These are phyloP conservation scores for Tinea pellionella DNA, from an alignment of 2,888 invertebrate species.

Conservation along the genomic window DNA sequence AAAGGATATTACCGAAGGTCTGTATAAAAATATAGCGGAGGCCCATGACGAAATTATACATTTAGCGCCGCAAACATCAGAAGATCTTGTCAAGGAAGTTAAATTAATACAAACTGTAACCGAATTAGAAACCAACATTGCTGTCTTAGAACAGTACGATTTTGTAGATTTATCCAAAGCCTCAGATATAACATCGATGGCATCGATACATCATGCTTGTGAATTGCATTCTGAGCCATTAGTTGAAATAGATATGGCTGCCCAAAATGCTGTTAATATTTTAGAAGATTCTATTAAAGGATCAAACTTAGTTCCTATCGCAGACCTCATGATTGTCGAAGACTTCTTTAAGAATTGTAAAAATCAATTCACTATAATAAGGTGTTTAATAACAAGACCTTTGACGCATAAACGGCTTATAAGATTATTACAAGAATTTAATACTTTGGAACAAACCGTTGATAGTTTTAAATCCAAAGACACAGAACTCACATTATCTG, in stretches of 20 bases:
- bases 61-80: conserved; percentile 30
- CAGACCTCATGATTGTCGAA: conserved; percentile 39
- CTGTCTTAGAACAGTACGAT: conserved; percentile 45
- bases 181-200: conserved; percentile 35
- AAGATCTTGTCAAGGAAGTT: conserved; percentile 35
- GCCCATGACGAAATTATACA: conserved; percentile 46
- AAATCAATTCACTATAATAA: conserved; percentile 41
- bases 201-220: conserved; percentile 31
- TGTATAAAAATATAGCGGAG: conserved; percentile 36
- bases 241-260: conserved; percentile 35
- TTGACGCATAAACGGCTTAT: conserved; percentile 44
- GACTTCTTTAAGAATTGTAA: conserved; percentile 43
- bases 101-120: conserved; percentile 42
- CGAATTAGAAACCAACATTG: conserved; percentile 46
- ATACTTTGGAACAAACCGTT: conserved; percentile 30
- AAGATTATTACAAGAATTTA: conserved; percentile 46
- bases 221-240: conserved; percentile 41
- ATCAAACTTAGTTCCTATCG: conserved; percentile 23
- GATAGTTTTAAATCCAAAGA: conserved; percentile 34
- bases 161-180: conserved; percentile 42
- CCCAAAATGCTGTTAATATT: conserved; percentile 36
- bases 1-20: conserved; percentile 37
- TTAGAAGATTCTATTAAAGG: conserved; percentile 34
- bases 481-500: conserved; percentile 26
- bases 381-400: conserved; percentile 36